Base-by-base conservation (phyloP, 2,888 invertebrate genomes). In the Rhagonycha lutea region DNA sequence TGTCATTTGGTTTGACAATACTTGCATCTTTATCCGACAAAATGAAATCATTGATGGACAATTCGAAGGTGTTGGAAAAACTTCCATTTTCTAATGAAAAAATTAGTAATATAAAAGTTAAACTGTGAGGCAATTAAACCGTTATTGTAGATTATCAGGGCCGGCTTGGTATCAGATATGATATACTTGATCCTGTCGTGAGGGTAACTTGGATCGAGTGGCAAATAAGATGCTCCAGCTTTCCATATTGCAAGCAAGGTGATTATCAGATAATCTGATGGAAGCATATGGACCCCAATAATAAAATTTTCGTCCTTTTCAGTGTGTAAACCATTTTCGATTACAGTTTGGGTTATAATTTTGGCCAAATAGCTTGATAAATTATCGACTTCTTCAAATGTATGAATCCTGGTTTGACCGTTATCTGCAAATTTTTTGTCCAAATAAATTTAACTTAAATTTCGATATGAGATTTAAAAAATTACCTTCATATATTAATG, bases 201-300 rank as follows among this genome's bases (percentile, higher is more conserved):
- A 0, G 96, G 96, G 80, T 91, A 91, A 60, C 90, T 91, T 0
- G 92, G 91, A 84, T 96, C 96, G 82, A 97, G 89, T 0, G 96
- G 96, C 71, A 96, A 88, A 87, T 96, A 97, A 0, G 96, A 94
- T 18, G 94, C 94, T 0, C 96, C 96, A 0, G 94, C 90, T 88
- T 96, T 96, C 91, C 95, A 92, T 70, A 93, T 91, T 0, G 94
- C 92, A 77, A 96, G 86, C 23, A 96, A 87, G 0, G 92, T 88
- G 29, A 91, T 89, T 10, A 96, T 90, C 74, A 94, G 85, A 47
- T 88, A 90, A 82, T 94, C 93, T 4, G 93, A 92, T 0, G 96
- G 95, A 79, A 92, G 91, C 92, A 96, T 92, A n/a, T n/a, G n/a
- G n/a, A n/a, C n/a, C n/a, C n/a, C n/a, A n/a, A n/a, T n/a, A n/a